phyloP scores from a whole-genome alignment of 2,113 vertebrate genomes.

The Setophaga kirtlandii region DNA sequence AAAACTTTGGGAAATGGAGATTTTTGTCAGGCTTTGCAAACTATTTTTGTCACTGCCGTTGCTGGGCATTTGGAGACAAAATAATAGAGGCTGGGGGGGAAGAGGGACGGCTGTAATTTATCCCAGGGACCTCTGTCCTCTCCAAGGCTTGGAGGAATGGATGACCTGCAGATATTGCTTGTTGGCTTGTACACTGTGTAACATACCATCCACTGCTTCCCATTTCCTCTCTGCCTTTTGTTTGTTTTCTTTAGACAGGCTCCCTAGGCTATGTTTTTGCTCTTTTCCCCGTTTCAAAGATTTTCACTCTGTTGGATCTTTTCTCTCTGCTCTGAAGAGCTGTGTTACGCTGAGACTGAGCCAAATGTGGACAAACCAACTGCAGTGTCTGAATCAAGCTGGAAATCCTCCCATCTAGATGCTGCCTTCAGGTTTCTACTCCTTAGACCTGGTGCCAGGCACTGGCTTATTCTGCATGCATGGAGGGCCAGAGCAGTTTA shows the following conservation, averaged over 20 bases:
- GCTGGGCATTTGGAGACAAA: conserved; percentile 32
- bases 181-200: conserved; percentile 18
- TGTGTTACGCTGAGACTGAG: background rate
- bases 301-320: background rate
- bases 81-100: background rate
- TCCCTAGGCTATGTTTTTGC: conserved; percentile 13
- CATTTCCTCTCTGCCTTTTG: conserved; percentile 36
- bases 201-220: conserved; percentile 7
- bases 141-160: background rate
- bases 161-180: conserved; percentile 16
- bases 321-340: background rate
- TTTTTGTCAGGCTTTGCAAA: conserved; percentile 16
- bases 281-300: background rate
- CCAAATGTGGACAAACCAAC: accelerated
- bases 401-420: background rate
- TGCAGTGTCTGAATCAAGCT: background rate
- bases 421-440: background rate
- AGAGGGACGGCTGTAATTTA: background rate
- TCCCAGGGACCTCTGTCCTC: background rate
- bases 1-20: background rate
- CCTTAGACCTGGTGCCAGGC: background rate
- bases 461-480: background rate
- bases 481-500: background rate
- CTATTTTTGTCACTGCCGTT: conserved; percentile 34
- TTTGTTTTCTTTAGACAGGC: conserved; percentile 1